These are phyloP conservation scores for Heterodera schachtii DNA, from an alignment of 1,140 invertebrate species.

Conservation along the genomic window DNA sequence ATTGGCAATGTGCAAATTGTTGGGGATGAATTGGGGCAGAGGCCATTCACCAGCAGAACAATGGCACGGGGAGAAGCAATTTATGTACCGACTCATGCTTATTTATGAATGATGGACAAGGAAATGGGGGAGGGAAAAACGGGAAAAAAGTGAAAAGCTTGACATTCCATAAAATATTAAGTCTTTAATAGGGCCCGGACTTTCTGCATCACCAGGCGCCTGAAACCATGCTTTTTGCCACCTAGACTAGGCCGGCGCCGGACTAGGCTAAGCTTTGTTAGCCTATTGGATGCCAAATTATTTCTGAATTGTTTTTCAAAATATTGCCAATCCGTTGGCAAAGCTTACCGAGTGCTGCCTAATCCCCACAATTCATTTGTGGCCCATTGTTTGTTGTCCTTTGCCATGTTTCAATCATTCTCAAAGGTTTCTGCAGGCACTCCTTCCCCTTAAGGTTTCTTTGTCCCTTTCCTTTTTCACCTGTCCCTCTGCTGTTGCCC, in stretches of 20 bases:
- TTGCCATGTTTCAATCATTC: neutral
- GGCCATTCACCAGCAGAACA: neutral
- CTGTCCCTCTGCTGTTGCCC: neutral
- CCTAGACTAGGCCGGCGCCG: too few relatives aligned
- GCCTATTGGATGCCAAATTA: too few relatives aligned
- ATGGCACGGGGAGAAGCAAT: neutral
- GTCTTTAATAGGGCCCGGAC: too few relatives aligned
- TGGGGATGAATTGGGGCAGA: neutral
- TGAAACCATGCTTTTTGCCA: too few relatives aligned
- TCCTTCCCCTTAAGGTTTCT: neutral
- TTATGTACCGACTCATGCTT: neutral
- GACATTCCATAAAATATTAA: too few relatives aligned
- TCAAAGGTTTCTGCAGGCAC: neutral
- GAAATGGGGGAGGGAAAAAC: too few relatives aligned
- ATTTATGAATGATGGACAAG: neutral
- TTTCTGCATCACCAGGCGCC: too few relatives aligned
- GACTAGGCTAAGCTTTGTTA: too few relatives aligned
- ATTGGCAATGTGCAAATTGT: constrained; percentile 3
- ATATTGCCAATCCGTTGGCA: too few relatives aligned
- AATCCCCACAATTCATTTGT: neutral
- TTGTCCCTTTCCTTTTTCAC: neutral
- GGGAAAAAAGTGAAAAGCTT: too few relatives aligned
- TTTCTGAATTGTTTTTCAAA: too few relatives aligned
- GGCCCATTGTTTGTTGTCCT: neutral
- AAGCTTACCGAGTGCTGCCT: neutral